A percentile compares a stretch with the other conserved stretches of the same genome.
Evolutionary conservation across 2,113 vertebrate genomes (phyloP).

Genomic region (Cyprinodon brontotheroides): DNA sequence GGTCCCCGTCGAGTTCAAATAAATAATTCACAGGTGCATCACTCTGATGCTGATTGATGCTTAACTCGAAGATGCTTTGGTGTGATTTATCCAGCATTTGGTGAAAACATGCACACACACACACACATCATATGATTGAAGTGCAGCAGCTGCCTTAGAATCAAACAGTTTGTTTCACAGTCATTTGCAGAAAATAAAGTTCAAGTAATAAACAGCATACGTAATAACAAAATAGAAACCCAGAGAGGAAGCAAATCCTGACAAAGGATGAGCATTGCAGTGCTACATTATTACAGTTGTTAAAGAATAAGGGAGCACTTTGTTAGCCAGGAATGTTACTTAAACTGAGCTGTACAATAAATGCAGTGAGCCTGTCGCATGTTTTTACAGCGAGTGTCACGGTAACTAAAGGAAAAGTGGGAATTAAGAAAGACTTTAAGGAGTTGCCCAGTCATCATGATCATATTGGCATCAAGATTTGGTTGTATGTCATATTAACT

Average conservation of each 20-base stretch:
- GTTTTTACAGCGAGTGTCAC: slow-evolving; percentile 60
- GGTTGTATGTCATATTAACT: not conserved
- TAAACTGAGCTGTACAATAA: slow-evolving; percentile 30
- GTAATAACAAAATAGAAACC: slow-evolving; percentile 23
- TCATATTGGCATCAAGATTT: not conserved
- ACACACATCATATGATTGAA: slow-evolving; percentile 24
- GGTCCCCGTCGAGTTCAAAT: not conserved
- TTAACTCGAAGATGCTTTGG: slow-evolving; percentile 35
- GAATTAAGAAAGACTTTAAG: slow-evolving; percentile 21
- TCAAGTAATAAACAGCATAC: slow-evolving; percentile 36
- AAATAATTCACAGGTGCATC: slow-evolving; percentile 16
- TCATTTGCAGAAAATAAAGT: slow-evolving; percentile 32
- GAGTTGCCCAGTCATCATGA: not conserved
- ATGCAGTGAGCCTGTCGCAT: slow-evolving; percentile 29
- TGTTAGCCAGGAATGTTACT: slow-evolving; percentile 16
- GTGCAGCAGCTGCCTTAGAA: slow-evolving; percentile 39
- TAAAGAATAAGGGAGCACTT: slow-evolving; percentile 24
- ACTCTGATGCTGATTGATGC: slow-evolving; percentile 5
- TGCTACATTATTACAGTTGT: slow-evolving; percentile 57
- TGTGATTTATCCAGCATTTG: slow-evolving; percentile 40
- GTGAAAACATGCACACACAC: slow-evolving; percentile 25
- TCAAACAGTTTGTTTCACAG: slow-evolving; percentile 25
- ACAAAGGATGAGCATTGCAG: slow-evolving; percentile 41
- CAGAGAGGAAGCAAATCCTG: not conserved
- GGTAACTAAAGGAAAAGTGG: slow-evolving; percentile 33